phyloP scores from a whole-genome alignment of 2,888 invertebrate genomes.

The Lithophane socia region DNA sequence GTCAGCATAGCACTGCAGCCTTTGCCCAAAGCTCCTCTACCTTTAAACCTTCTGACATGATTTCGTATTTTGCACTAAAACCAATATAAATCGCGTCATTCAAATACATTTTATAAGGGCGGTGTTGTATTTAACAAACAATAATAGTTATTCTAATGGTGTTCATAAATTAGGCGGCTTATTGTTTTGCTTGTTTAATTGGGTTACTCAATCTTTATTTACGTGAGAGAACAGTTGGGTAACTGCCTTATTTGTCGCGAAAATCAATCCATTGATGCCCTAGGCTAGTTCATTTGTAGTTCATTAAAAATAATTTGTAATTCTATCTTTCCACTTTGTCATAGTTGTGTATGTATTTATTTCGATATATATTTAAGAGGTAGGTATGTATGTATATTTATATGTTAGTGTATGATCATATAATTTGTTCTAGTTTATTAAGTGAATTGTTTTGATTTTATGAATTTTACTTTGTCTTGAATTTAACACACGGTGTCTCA shows the following conservation, averaged over 20 bases:
- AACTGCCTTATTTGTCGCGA: neutral
- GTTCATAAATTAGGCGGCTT: conserved; percentile 47
- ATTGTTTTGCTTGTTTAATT: conserved; percentile 37
- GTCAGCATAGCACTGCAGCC: neutral
- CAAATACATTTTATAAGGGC: conserved; percentile 30
- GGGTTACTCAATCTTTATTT: conserved; percentile 14
- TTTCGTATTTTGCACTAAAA: neutral
- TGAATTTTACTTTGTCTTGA: too few species aligned
- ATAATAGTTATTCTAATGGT: conserved; percentile 38
- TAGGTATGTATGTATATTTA: too few species aligned
- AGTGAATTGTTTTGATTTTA: too few species aligned
- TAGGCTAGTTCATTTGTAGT: neutral
- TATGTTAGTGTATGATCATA: too few species aligned
- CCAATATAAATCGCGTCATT: conserved; percentile 49
- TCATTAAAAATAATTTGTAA: too few species aligned
- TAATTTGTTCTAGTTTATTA: too few species aligned
- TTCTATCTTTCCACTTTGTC: too few species aligned
- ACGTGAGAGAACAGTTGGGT: neutral
- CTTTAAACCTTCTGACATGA: conserved; percentile 20
- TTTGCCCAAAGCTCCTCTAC: neutral
- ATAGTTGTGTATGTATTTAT: too few species aligned
- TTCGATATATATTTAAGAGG: too few species aligned
- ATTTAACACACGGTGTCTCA: too few species aligned
- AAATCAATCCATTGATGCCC: neutral
- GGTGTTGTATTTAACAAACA: conserved; percentile 46